These are phyloP conservation scores for Adelosebastes latens DNA, from an alignment of 2,797 vertebrate species.

Conservation along the genomic window DNA sequence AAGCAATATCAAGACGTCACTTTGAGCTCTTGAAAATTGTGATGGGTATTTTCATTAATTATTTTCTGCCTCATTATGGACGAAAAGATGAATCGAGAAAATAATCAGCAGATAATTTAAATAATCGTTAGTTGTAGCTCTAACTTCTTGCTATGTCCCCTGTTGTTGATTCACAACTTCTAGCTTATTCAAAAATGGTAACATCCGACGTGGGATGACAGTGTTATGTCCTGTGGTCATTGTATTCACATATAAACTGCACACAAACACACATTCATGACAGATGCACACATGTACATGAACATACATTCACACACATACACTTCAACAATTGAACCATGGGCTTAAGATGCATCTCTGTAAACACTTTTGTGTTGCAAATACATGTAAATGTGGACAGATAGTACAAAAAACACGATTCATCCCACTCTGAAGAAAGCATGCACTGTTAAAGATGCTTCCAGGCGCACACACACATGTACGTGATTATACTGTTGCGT, in stretches of 20 bases:
- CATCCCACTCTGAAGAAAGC: slow-evolving; percentile 21
- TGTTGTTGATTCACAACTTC: not conserved
- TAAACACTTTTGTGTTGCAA: not conserved
- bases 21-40: not conserved
- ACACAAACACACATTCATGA: not conserved
- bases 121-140: not conserved
- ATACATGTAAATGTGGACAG: slow-evolving; percentile 12
- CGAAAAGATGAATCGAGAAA: not conserved
- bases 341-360: not conserved
- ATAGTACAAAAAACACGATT: slow-evolving; percentile 25
- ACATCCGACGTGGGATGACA: not conserved
- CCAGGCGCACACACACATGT: slow-evolving; percentile 24
- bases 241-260: not conserved
- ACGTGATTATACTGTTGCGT: slow-evolving; percentile 29
- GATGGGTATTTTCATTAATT: not conserved
- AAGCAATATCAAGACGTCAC: not conserved
- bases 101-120: not conserved
- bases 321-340: not conserved
- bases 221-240: not conserved
- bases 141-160: not conserved
- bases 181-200: not conserved
- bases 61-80: not conserved
- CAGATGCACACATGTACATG: not conserved
- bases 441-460: slow-evolving; percentile 29
- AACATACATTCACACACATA: not conserved